Base-by-base conservation (phyloP, 1,140 invertebrate species). In the Philotrypesis tridentata region DNA sequence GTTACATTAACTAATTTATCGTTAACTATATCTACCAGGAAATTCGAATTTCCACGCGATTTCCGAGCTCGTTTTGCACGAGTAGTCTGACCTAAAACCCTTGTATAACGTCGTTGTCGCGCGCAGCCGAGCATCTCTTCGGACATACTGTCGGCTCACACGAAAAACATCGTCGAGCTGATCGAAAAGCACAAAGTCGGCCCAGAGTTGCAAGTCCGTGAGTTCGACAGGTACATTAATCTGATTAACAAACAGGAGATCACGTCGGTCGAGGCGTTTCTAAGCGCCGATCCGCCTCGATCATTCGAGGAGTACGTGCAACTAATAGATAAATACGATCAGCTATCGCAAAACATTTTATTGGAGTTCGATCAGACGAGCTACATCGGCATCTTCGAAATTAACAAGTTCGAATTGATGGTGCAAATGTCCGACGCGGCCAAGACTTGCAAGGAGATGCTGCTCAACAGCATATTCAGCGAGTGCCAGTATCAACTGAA, bases 351-450 rank as follows among this genome's bases (percentile, higher is more conserved):
- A 79, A 92, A 94, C 79, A 94, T 97, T 79, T 94, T 94, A 11
- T 91, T 93, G 2, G 93, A 94, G 73, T 92, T 95, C 25, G 93
- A 95, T 87, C 93, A 94, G 60, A 94, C 95, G 0, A 93, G 96
- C 37, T 93, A 95, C 25, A 94, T 97, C 80, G 96, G 96, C 29
- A 95, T 98, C 89, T 99, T 97, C 89, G 95, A 97, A 86, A 94
- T 99, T 84, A 94, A 97, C 88, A 94, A 97, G 80, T 94, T 94
- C 63, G 95, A 96, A 79, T 91, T 98, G n/a, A 96, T 98, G 31
- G 92, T 93, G 17, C 92, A 94, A 6, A 91, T 99, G 68, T 93
- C 95, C 1, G 91, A 93, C 29, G 90, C 94, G 60, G 96, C 96
- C 0, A 93, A 94, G n/a, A 92, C 92, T 60, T 90, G 98, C 21